Evolutionary conservation across 2,113 vertebrate genomes (phyloP).

Genomic region (Esox niger): DNA sequence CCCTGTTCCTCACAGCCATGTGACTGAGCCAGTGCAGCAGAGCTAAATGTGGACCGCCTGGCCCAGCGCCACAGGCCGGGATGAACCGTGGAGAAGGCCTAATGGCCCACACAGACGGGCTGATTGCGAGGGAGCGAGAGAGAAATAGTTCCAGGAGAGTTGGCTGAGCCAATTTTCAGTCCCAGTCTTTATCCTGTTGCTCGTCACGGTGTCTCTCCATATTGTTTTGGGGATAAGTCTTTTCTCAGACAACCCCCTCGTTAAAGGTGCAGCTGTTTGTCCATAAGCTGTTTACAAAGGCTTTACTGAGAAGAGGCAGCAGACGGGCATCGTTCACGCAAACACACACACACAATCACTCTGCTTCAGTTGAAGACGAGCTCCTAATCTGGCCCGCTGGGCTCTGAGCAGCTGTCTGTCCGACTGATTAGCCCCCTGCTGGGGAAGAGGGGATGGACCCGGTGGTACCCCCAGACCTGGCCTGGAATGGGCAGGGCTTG

Average conservation of each 20-base stretch:
- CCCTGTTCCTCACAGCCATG: neutral
- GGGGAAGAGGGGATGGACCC: constrained; percentile 13
- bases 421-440: constrained; percentile 49
- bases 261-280: constrained; percentile 65
- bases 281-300: constrained; percentile 65
- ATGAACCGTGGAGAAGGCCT: neutral
- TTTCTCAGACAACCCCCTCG: constrained; percentile 44
- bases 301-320: constrained; percentile 50
- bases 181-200: too few relatives aligned
- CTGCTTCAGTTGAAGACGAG: constrained; percentile 41
- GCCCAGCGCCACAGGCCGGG: neutral
- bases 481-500: neutral
- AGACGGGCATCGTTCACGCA: constrained; percentile 21
- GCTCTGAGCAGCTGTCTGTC: constrained; percentile 59
- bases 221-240: constrained; percentile 18
- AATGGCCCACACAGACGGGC: neutral
- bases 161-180: too few relatives aligned
- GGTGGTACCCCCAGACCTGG: too few relatives aligned
- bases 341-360: constrained; percentile 29
- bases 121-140: neutral
- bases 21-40: neutral
- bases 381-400: constrained; percentile 55
- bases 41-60: neutral
- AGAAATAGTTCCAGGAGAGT: too few relatives aligned
- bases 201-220: neutral